Evolutionary conservation across 2,113 vertebrate genomes (phyloP), one percentile per base, ranked within the genome.

Genomic region (Steatornis caripensis): DNA sequence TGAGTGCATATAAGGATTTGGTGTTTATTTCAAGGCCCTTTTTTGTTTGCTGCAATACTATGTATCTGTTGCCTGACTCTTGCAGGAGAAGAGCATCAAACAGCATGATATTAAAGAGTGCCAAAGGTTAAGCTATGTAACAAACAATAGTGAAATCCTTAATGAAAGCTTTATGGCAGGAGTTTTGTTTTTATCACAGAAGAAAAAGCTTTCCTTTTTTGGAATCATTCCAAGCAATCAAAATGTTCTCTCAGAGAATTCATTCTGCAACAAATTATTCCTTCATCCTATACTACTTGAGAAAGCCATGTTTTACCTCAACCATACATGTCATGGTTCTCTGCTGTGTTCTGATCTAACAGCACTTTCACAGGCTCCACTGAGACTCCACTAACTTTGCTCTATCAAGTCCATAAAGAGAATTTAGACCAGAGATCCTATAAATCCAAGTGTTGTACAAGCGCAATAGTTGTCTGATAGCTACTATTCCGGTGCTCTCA

Each of bases 401-500:
- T 70, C 39, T 57, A 27, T 70, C 80, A 94, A 85, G 58, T 69
- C 71, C 55, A 58, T 90, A 93, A 94, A 91, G 75, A 90, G 87
- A 84, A 94, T 95, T 95, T 92, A 94, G 77, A 86, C 60, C 90
- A 94, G 82, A 94, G 82, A 85, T 64, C 76, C 70, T 90, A 87
- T 89, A 94, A 94, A 96, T 84, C 76, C 1, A 9, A 80, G 36
- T 81, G 85, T 74, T 94, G 46, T 80, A 83, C 68, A 89, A 80
- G 77, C 77, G 24, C 54, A 93, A 74, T 71, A 41, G 55, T 75
- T 95, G 54, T 94, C 71, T 84, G 68, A 93, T 68, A 51, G 34
- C 85, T 96, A 78, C 75, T 81, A 87, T 62, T 83, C 41, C 8
- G 10, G 21, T 55, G 41, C 11, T 74, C 21, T 81, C 72, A 30